Percentiles rank a stretch among this genome's conserved stretches.
Conservation (phyloP, 2,797 vertebrate genomes). For the Cuniculus paca region DNA sequence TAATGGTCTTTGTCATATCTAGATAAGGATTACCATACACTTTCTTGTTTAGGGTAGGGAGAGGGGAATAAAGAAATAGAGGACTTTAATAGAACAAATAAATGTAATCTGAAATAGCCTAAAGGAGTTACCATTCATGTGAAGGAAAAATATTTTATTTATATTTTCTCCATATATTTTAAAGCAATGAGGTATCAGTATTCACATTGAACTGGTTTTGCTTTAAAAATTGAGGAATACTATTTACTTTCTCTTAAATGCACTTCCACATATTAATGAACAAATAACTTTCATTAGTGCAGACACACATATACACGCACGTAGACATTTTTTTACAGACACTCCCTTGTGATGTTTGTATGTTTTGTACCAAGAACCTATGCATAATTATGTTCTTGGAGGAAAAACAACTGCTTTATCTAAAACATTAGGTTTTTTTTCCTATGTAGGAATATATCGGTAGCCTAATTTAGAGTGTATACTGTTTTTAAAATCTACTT, state of each 20-base stretch:
- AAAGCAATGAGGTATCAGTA: background rate
- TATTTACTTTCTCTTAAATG: background rate
- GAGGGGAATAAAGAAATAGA: background rate
- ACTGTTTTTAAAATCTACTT: background rate
- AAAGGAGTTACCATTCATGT: background rate
- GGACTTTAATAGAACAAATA: background rate
- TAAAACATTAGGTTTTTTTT: background rate
- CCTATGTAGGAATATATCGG: conserved; percentile 25
- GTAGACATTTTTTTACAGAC: background rate
- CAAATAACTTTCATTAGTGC: background rate
- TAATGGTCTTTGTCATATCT: background rate
- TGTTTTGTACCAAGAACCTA: background rate
- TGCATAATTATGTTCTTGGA: background rate
- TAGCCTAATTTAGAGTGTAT: conserved; percentile 44
- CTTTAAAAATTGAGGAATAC: background rate
- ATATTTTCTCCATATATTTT: background rate
- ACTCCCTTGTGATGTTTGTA: fast-evolving
- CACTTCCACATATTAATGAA: background rate
- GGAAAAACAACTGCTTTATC: conserved; percentile 7
- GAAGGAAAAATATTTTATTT: background rate
- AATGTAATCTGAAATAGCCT: background rate
- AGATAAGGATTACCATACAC: background rate
- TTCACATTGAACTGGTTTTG: background rate
- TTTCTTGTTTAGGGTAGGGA: background rate
- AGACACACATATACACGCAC: background rate